These are phyloP conservation scores for Nerophis ophidion DNA, from an alignment of 2,113 vertebrate genomes.

Conservation along the genomic window DNA sequence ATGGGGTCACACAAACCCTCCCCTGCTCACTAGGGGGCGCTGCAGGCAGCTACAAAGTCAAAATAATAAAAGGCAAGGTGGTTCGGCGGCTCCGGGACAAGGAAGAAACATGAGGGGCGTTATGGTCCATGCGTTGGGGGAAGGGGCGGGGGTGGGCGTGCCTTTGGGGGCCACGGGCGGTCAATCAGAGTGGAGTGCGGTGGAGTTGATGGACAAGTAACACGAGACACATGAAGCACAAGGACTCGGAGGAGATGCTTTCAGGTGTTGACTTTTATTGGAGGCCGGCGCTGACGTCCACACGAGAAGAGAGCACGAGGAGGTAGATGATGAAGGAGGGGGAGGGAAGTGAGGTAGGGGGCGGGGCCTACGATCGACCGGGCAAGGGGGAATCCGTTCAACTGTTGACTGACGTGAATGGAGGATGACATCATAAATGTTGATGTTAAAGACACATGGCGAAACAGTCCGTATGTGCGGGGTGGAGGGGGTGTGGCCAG, in stretches of 20 bases:
- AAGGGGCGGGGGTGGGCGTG: constrained; percentile 19
- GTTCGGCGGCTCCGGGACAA: background rate
- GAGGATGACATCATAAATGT: constrained; percentile 1
- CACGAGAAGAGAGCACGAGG: constrained; percentile 22
- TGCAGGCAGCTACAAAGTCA: constrained; percentile 4
- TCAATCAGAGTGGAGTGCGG: constrained; percentile 48
- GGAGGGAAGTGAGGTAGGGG: constrained; percentile 8
- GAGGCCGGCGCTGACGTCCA: constrained; percentile 59
- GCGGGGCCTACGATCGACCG: background rate
- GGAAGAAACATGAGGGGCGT: constrained; percentile 32
- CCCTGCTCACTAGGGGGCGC: background rate
- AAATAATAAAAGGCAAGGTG: constrained; percentile 29
- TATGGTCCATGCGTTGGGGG: constrained; percentile 51
- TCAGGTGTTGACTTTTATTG: constrained; percentile 75
- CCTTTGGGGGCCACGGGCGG: constrained; percentile 22
- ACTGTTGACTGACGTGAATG: background rate
- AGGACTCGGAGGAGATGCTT: constrained; percentile 76
- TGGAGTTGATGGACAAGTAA: constrained; percentile 71
- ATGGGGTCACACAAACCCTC: background rate
- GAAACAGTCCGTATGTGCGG: background rate
- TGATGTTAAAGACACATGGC: too few relatives aligned
- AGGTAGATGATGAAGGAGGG: constrained; percentile 8
- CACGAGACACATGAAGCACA: constrained; percentile 78
- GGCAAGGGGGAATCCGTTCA: background rate
- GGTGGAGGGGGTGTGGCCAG: background rate